A percentile compares a stretch with the other conserved stretches of the same genome.
Evolutionary conservation across 1,140 invertebrate species (phyloP).

Genomic region (Drosophila ercepeae): DNA sequence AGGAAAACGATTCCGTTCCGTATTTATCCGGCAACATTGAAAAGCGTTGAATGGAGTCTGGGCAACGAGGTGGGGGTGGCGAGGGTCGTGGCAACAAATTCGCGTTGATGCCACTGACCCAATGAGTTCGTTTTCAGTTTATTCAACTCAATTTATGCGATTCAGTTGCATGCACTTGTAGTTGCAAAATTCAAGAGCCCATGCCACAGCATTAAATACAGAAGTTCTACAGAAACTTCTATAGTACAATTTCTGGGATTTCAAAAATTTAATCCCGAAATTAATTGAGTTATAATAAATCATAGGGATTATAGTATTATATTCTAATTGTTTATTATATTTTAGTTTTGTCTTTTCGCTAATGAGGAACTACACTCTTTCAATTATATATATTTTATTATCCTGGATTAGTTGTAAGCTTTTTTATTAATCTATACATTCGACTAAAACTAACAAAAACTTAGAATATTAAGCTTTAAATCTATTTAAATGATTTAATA

Average conservation of each 20-base stretch:
- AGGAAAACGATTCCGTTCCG: constrained; percentile 58
- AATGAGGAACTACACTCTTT: background rate
- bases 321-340: background rate
- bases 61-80: background rate
- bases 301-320: too few species aligned
- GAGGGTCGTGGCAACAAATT: background rate
- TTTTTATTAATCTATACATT: background rate
- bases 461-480: background rate
- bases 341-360: background rate
- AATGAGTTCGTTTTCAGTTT: constrained; percentile 66
- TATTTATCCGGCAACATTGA: constrained; percentile 61
- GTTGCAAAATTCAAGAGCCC: background rate
- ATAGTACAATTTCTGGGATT: background rate
- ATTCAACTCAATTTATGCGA: constrained; percentile 31
- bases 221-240: background rate
- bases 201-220: background rate
- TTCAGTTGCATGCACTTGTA: background rate
- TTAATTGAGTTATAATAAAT: background rate
- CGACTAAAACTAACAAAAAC: too few species aligned
- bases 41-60: constrained; percentile 33
- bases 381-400: background rate
- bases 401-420: background rate
- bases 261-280: background rate
- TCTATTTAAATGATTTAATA: background rate
- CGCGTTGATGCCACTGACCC: constrained; percentile 70